Conservation (phyloP, 2,113 vertebrate species). For the Eptesicus fuscus region DNA sequence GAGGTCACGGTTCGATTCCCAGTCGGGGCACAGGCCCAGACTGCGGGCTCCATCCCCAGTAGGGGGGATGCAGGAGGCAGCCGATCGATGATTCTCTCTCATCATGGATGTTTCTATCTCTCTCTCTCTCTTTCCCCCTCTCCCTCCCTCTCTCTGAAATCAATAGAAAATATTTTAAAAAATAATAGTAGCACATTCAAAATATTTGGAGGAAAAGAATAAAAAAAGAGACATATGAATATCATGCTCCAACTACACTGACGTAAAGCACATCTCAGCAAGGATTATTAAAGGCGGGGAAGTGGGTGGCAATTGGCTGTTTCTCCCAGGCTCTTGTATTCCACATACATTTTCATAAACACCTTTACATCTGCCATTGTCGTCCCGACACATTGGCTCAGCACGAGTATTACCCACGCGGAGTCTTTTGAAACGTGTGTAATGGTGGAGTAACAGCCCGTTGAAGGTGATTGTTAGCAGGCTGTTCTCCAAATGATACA, state of each 20-base stretch:
- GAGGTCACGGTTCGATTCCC: no score
- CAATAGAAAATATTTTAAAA: background rate
- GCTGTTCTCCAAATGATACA: background rate
- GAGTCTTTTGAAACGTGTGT: background rate
- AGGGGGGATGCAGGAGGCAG: no score
- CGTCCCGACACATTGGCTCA: background rate
- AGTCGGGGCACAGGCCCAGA: no score
- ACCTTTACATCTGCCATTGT: background rate
- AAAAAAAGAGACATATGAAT: background rate
- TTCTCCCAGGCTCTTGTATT: background rate
- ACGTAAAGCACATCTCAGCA: background rate
- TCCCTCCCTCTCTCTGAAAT: no score
- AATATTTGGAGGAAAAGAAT: background rate
- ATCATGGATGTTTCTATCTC: no score
- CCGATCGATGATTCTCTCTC: no score
- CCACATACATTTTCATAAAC: background rate
- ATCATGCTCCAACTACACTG: background rate
- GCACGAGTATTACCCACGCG: background rate
- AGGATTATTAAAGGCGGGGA: background rate
- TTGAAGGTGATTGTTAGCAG: background rate
- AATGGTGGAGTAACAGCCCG: background rate
- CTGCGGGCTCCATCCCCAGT: no score
- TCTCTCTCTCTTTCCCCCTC: no score
- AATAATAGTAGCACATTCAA: background rate
- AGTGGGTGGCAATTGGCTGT: background rate